These are phyloP conservation scores for Naja naja DNA, from an alignment of 2,113 vertebrate genomes.

Conservation along the genomic window DNA sequence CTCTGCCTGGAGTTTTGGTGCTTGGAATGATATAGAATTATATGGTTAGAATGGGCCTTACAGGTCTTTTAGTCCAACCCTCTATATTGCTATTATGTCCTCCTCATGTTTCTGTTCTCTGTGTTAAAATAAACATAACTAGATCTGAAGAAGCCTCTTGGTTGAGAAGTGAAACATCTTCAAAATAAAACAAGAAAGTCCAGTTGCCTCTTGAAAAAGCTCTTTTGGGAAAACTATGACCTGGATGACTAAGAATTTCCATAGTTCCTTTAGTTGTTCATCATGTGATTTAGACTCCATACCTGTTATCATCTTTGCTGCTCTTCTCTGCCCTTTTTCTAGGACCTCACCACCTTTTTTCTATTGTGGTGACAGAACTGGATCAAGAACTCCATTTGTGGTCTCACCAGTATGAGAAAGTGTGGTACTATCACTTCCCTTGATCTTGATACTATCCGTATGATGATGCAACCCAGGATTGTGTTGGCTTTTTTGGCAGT, in stretches of 20 bases:
- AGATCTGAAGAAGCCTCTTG: too few relatives aligned
- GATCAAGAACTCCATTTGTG: not conserved
- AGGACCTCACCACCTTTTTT: not conserved
- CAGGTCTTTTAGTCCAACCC: not conserved
- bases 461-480: not conserved
- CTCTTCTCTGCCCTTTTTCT: not conserved
- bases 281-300: not conserved
- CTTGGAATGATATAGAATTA: constrained; percentile 44
- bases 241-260: too few relatives aligned
- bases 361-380: not conserved
- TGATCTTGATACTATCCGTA: not conserved
- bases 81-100: not conserved
- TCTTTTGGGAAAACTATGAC: too few relatives aligned
- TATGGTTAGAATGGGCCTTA: not conserved
- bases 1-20: constrained; percentile 35
- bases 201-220: too few relatives aligned
- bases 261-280: not conserved
- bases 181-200: too few relatives aligned
- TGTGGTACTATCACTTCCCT: not conserved
- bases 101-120: not conserved
- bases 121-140: not conserved
- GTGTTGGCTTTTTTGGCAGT: not conserved
- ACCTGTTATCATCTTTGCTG: not conserved
- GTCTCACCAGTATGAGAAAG: not conserved
- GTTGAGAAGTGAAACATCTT: too few relatives aligned